Evolutionary conservation across 92 coral and sea anemone genomes (phyloP).

Genomic region (Umimayanthus kanabou): DNA sequence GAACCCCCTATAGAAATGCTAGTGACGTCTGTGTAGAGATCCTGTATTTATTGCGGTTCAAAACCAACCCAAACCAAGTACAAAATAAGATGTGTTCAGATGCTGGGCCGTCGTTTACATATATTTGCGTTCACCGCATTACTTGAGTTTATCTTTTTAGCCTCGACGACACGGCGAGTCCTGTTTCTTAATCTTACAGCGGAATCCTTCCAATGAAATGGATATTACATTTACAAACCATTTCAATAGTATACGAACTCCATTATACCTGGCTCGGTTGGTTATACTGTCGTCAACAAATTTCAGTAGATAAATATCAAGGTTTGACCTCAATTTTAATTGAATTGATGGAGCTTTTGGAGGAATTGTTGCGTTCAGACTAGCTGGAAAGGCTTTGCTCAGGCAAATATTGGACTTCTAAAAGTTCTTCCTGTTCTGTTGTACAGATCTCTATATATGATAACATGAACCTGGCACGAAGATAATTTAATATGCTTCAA

Average conservation of each 20-base stretch:
- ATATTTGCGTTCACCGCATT: no score
- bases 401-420: not conserved
- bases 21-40: no score
- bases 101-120: no score
- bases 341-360: not conserved
- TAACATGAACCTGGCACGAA: not conserved
- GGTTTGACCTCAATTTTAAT: not conserved
- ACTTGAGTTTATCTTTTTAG: no score
- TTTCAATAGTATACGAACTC: no score
- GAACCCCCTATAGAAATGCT: no score
- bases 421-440: not conserved
- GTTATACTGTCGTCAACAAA: not conserved
- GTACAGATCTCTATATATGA: not conserved
- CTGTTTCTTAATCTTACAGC: not conserved
- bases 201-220: not conserved
- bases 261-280: no score
- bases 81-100: no score
- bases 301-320: not conserved
- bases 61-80: no score
- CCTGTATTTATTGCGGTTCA: no score
- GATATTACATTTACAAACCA: not conserved
- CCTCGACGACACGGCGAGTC: not conserved
- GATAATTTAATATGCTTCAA: conserved; percentile 2
- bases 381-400: not conserved
- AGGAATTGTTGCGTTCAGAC: not conserved